These are phyloP conservation scores for Drosophila greeni DNA, from an alignment of 2,888 invertebrate species.

Conservation along the genomic window DNA sequence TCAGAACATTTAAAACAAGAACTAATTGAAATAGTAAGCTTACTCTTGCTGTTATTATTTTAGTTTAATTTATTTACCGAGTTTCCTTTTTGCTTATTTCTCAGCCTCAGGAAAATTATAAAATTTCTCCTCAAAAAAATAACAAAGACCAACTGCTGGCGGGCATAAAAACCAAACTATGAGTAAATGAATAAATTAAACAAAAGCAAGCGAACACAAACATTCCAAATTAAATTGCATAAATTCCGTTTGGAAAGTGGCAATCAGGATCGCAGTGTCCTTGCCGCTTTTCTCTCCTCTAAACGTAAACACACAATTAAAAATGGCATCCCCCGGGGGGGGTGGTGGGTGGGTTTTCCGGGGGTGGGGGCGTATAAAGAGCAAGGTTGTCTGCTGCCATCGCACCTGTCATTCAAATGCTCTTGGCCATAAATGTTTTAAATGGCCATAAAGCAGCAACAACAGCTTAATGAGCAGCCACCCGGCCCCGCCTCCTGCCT, in stretches of 20 bases:
- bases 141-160: not conserved
- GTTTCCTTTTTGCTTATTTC: not conserved
- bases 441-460: conserved; percentile 59
- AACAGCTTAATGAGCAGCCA: conserved; percentile 33
- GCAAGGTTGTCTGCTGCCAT: conserved; percentile 53
- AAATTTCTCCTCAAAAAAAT: not conserved
- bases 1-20: not conserved
- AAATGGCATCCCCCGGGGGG: conserved; percentile 32
- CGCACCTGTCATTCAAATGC: conserved; percentile 66
- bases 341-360: not conserved
- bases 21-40: not conserved
- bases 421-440: conserved; percentile 67
- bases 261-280: conserved; percentile 48
- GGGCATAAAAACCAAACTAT: conserved; percentile 44
- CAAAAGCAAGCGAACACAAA: conserved; percentile 20
- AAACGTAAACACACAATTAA: conserved; percentile 62
- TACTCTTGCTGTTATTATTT: not conserved
- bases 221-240: conserved; percentile 34
- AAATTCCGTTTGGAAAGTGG: conserved; percentile 48
- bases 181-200: conserved; percentile 40
- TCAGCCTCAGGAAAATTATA: not conserved
- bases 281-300: conserved; percentile 28
- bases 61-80: too few relatives aligned
- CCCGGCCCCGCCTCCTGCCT: not conserved
- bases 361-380: conserved; percentile 43